Evolutionary conservation across 2,113 vertebrate genomes (phyloP).

Genomic region (Chroicocephalus ridibundus): DNA sequence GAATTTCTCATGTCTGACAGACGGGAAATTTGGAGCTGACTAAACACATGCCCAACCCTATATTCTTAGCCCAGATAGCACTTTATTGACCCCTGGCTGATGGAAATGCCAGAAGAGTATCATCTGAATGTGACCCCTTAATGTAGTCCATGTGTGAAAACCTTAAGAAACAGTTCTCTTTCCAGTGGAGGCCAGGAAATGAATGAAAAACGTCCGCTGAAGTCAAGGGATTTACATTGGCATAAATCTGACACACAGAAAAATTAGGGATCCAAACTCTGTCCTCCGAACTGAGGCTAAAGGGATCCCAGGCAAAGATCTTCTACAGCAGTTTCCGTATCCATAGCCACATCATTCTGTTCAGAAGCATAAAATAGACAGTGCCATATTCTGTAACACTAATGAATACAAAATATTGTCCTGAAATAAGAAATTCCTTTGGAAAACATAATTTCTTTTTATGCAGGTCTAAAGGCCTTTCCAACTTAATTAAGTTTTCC

Average conservation of each 20-base stretch:
- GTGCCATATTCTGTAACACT: background rate
- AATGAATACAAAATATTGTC: background rate
- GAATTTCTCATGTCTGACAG: conserved; percentile 61
- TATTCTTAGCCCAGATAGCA: conserved; percentile 39
- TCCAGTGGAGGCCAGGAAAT: conserved; percentile 48
- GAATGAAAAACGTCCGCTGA: conserved; percentile 47
- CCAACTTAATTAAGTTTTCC: background rate
- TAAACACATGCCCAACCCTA: conserved; percentile 35
- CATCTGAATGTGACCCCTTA: conserved; percentile 61
- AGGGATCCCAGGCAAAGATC: background rate
- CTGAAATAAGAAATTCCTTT: background rate
- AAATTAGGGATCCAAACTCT: conserved; percentile 3
- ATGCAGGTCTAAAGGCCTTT: background rate
- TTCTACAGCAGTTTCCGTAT: background rate
- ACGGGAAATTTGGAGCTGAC: conserved; percentile 51
- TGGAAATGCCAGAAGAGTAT: conserved; percentile 63
- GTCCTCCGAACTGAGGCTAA: background rate
- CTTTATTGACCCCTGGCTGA: conserved; percentile 55
- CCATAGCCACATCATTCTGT: background rate
- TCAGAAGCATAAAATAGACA: background rate
- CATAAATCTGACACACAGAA: conserved; percentile 45
- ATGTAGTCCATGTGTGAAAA: conserved; percentile 66
- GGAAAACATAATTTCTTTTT: background rate
- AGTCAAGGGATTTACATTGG: conserved; percentile 50
- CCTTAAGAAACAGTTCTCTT: conserved; percentile 22